phyloP scores from a whole-genome alignment of 2,113 vertebrate genomes.

The Zingel zingel region DNA sequence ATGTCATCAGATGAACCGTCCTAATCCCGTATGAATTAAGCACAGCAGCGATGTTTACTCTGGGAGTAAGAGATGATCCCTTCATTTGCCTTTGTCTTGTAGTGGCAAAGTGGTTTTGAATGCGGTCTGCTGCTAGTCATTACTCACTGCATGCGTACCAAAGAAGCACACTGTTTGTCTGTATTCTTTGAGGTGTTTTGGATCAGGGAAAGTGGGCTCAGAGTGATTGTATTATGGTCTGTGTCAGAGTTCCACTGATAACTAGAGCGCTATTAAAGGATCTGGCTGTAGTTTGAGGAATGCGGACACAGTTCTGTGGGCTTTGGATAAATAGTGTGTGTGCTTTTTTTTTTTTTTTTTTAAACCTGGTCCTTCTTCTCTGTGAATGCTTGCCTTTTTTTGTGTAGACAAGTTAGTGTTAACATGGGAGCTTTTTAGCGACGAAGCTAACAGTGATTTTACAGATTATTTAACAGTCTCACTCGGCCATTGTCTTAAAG shows the following conservation, averaged over 20 bases:
- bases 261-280: neutral
- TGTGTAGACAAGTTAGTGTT: neutral
- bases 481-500: too few relatives aligned
- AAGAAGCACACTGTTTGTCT: neutral
- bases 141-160: neutral
- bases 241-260: neutral
- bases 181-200: neutral
- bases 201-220: constrained; percentile 6
- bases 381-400: neutral
- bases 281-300: constrained; percentile 18
- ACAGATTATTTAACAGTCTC: too few relatives aligned
- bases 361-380: neutral
- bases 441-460: too few relatives aligned
- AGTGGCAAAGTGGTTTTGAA: constrained; percentile 13
- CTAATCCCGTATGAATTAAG: constrained; percentile 56
- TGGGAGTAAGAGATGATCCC: constrained; percentile 45
- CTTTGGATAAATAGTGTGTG: neutral
- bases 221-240: neutral
- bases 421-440: neutral
- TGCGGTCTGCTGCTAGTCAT: constrained; percentile 18
- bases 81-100: constrained; percentile 42
- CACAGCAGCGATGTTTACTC: constrained; percentile 57
- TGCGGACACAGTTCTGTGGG: constrained; percentile 28
- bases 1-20: constrained; percentile 39
- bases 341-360: neutral